Evolutionary conservation across 2,888 invertebrate species (phyloP).

Genomic region (Drosophila pseudotalamancana): DNA sequence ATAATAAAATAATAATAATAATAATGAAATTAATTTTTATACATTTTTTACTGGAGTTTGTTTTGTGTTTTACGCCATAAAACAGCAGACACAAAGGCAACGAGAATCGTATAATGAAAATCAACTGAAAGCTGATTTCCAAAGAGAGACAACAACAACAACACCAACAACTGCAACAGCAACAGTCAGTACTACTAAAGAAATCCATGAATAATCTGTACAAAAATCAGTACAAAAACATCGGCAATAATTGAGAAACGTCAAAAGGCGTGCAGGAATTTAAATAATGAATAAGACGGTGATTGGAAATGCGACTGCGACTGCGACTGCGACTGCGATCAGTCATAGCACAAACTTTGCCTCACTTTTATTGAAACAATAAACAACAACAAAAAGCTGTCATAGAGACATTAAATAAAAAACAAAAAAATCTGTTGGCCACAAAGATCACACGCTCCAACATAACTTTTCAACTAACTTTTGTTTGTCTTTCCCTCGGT

Average conservation of each 20-base stretch:
- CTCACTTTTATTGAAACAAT: slow-evolving; percentile 69
- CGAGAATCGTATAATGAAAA: slow-evolving; percentile 64
- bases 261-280: slow-evolving; percentile 77
- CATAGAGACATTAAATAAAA: slow-evolving; percentile 64
- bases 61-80: slow-evolving; percentile 37
- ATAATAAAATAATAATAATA: slow-evolving; percentile 37
- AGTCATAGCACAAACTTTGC: slow-evolving; percentile 45
- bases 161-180: slow-evolving; percentile 28
- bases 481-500: slow-evolving; percentile 71
- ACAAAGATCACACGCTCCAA: slow-evolving; percentile 48
- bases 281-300: slow-evolving; percentile 60
- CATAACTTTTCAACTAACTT: slow-evolving; percentile 38
- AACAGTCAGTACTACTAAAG: slow-evolving; percentile 34
- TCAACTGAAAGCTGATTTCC: slow-evolving; percentile 76
- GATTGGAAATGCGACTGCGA: slow-evolving; percentile 24
- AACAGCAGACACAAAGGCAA: slow-evolving; percentile 41
- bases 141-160: slow-evolving; percentile 62
- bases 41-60: slow-evolving; percentile 14
- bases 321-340: slow-evolving; percentile 37
- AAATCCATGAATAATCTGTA: slow-evolving; percentile 71
- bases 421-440: background rate
- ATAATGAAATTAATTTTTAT: slow-evolving; percentile 61
- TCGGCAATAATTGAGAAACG: slow-evolving; percentile 50
- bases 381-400: slow-evolving; percentile 55
- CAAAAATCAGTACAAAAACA: slow-evolving; percentile 57